Evolutionary conservation across 2,113 vertebrate species (phyloP).

Genomic region (Phaetusa simplex): DNA sequence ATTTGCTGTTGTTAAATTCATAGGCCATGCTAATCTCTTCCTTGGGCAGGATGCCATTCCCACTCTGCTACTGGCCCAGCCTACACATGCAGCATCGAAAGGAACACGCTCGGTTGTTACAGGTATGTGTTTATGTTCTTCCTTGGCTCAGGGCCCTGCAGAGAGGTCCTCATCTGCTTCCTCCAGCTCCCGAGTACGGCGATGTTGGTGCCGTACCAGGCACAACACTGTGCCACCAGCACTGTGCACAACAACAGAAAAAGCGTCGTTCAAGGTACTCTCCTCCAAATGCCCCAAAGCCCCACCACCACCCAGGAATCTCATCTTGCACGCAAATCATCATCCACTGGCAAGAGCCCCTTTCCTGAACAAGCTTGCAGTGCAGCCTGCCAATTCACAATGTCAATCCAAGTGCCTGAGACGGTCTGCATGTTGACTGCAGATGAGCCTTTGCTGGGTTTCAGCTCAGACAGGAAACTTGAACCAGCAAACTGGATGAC

Average conservation of each 20-base stretch:
- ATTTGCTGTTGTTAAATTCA: not conserved
- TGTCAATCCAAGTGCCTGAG: not conserved
- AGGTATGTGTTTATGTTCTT: not conserved
- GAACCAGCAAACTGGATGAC: not conserved
- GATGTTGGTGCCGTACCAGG: fast-evolving
- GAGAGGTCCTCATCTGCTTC: not conserved
- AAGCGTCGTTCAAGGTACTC: not conserved
- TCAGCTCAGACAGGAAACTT: not conserved
- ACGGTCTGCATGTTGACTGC: no score
- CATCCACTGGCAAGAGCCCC: not conserved
- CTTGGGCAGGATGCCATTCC: not conserved
- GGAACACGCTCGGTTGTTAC: not conserved
- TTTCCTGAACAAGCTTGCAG: not conserved
- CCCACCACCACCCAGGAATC: not conserved
- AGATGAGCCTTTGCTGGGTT: not conserved
- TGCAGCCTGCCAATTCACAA: not conserved
- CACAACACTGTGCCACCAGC: not conserved
- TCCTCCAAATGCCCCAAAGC: not conserved
- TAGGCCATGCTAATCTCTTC: not conserved
- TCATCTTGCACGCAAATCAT: not conserved
- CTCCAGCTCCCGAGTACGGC: not conserved
- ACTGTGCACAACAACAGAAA: not conserved
- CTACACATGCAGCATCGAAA: not conserved
- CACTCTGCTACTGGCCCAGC: not conserved
- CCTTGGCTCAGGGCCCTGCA: not conserved